Percentiles rank a stretch among this genome's conserved stretches.
Evolutionary conservation across 2,113 vertebrate species (phyloP).

Genomic region (Felis chaus): DNA sequence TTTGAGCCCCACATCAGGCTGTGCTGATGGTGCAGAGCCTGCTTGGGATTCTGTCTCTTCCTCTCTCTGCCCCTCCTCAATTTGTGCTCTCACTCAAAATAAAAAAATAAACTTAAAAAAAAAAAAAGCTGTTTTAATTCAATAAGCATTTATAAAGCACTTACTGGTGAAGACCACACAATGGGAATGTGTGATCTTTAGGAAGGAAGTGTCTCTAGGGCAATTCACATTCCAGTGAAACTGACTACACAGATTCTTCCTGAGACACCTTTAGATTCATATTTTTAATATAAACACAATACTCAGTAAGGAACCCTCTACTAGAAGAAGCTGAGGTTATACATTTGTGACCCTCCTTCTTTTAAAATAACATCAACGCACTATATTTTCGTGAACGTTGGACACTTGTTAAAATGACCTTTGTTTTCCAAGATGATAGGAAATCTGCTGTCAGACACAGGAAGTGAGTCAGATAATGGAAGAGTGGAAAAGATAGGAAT

Average conservation of each 20-base stretch:
- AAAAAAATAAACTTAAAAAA: too few relatives aligned
- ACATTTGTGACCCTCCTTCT: not conserved
- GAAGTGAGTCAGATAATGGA: slow-evolving; percentile 38
- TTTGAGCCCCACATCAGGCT: too few relatives aligned
- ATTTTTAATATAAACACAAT: slow-evolving; percentile 41
- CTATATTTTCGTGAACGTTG: slow-evolving; percentile 23
- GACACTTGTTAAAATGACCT: slow-evolving; percentile 57
- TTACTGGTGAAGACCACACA: not conserved
- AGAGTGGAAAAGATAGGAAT: not conserved
- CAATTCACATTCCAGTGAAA: slow-evolving; percentile 3
- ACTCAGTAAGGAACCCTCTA: not conserved
- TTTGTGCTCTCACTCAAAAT: too few relatives aligned
- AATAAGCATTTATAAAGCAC: slow-evolving; percentile 4
- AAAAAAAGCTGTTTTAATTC: not conserved
- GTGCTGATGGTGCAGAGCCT: too few relatives aligned
- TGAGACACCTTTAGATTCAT: not conserved
- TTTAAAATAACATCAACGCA: slow-evolving; percentile 51
- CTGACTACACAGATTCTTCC: slow-evolving; percentile 17
- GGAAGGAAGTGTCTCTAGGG: slow-evolving; percentile 39
- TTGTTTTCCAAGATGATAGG: slow-evolving; percentile 65
- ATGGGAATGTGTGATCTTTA: not conserved
- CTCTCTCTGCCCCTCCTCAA: too few relatives aligned
- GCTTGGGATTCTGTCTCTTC: too few relatives aligned
- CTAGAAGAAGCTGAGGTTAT: not conserved
- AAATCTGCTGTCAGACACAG: slow-evolving; percentile 50